These are phyloP conservation scores for Spodoptera littoralis DNA, from an alignment of 2,888 invertebrate genomes.

Conservation along the genomic window DNA sequence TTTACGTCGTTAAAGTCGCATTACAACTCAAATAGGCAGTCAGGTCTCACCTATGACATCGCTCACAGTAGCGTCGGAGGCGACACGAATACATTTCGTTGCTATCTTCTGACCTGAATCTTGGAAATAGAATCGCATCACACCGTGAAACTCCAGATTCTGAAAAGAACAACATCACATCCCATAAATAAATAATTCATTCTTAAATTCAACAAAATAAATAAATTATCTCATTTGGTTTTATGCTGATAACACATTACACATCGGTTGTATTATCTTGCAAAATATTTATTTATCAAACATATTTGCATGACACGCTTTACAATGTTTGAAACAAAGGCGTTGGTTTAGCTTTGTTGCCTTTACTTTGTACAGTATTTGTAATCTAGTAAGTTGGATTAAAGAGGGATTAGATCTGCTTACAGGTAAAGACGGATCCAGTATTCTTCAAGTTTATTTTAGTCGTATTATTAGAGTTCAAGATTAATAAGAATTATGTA, in stretches of 20 bases:
- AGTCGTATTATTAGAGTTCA: too few species aligned
- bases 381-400: conserved; percentile 18
- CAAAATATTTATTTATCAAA: conserved; percentile 48
- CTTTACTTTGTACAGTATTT: conserved; percentile 25
- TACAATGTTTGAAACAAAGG: conserved; percentile 28
- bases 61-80: conserved; percentile 98
- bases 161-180: conserved; percentile 80
- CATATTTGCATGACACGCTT: conserved; percentile 44
- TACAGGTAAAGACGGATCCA: conserved; percentile 1
- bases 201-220: conserved; percentile 35
- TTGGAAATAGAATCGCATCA: conserved; percentile 99
- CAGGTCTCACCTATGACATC: conserved; percentile 94
- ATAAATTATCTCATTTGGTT: conserved; percentile 55
- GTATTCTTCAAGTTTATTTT: too few species aligned
- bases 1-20: conserved; percentile 24
- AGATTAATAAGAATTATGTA: too few species aligned
- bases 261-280: conserved; percentile 47
- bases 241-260: conserved; percentile 46
- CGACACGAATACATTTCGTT: conserved; percentile 99
- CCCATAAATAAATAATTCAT: conserved; percentile 2
- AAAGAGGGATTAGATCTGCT: conserved; percentile 8
- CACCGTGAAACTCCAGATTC: conserved; percentile 99
- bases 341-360: conserved; percentile 17
- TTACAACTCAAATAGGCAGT: conserved; percentile 22
- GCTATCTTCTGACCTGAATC: conserved; percentile 99